These are phyloP conservation scores for Pao palembangensis DNA, from an alignment of 2,113 vertebrate genomes.

Conservation along the genomic window DNA sequence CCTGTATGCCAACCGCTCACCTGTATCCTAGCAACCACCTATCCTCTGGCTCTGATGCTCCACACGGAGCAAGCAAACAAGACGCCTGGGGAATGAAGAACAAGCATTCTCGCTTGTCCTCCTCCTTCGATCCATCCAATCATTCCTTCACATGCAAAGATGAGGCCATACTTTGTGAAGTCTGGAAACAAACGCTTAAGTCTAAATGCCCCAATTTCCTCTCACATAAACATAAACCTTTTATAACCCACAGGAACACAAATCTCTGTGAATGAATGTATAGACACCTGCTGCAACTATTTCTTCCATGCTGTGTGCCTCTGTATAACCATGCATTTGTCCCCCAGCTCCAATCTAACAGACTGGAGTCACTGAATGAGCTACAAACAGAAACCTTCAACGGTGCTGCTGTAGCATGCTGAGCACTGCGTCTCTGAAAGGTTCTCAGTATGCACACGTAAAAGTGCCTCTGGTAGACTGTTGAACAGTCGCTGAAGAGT, in stretches of 20 bases:
- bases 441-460: conserved; percentile 10
- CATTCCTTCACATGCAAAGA: conserved; percentile 64
- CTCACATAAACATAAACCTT: conserved; percentile 16
- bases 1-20: conserved; percentile 75
- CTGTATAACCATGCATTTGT: conserved; percentile 27
- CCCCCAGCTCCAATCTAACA: conserved; percentile 28
- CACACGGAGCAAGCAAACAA: conserved; percentile 67
- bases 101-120: conserved; percentile 65
- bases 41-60: conserved; percentile 67
- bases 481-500: conserved; percentile 35
- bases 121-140: conserved; percentile 55
- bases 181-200: conserved; percentile 17
- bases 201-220: conserved; percentile 6
- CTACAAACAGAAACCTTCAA: conserved; percentile 41
- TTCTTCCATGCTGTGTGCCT: conserved; percentile 13
- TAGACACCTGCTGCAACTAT: background rate
- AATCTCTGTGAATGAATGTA: conserved; percentile 6
- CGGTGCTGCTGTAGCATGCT: conserved; percentile 27
- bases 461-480: conserved; percentile 26
- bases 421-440: conserved; percentile 34
- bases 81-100: conserved; percentile 66
- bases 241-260: conserved; percentile 2
- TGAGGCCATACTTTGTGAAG: conserved; percentile 40
- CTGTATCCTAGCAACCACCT: conserved; percentile 82
- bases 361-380: conserved; percentile 30